These are phyloP conservation scores for Mongoloraphidia duomilia DNA, from an alignment of 2,888 invertebrate genomes.

Conservation along the genomic window DNA sequence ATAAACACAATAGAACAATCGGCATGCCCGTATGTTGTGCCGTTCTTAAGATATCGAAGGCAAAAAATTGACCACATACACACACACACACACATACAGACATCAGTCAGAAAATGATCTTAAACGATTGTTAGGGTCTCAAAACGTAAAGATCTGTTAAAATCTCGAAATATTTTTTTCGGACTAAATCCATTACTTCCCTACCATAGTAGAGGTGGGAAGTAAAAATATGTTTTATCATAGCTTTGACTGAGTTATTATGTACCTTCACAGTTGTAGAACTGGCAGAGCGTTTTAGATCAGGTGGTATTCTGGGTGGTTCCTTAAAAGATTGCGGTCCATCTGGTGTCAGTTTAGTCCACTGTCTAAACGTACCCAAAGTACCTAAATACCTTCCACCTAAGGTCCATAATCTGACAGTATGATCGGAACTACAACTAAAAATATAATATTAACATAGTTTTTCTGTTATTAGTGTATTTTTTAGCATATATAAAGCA, in stretches of 20 bases:
- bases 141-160: too few species aligned
- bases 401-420: slow-evolving; percentile 60
- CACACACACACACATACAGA: too few species aligned
- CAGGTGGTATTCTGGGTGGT: slow-evolving; percentile 50
- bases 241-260: slow-evolving; percentile 3
- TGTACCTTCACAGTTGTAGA: slow-evolving; percentile 60
- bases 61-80: too few species aligned
- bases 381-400: slow-evolving; percentile 55
- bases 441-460: slow-evolving; percentile 2
- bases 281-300: slow-evolving; percentile 58
- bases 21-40: too few species aligned
- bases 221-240: too few species aligned
- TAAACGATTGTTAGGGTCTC: too few species aligned
- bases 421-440: slow-evolving; percentile 34
- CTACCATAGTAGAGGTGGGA: too few species aligned
- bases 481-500: not conserved
- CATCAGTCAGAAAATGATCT: too few species aligned
- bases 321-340: slow-evolving; percentile 31
- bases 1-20: too few species aligned
- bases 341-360: slow-evolving; percentile 31
- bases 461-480: slow-evolving; percentile 5
- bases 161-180: too few species aligned
- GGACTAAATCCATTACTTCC: too few species aligned
- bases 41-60: too few species aligned
- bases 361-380: slow-evolving; percentile 53